Base-by-base conservation (phyloP, 2,888 invertebrate genomes). In the Autographa gamma region DNA sequence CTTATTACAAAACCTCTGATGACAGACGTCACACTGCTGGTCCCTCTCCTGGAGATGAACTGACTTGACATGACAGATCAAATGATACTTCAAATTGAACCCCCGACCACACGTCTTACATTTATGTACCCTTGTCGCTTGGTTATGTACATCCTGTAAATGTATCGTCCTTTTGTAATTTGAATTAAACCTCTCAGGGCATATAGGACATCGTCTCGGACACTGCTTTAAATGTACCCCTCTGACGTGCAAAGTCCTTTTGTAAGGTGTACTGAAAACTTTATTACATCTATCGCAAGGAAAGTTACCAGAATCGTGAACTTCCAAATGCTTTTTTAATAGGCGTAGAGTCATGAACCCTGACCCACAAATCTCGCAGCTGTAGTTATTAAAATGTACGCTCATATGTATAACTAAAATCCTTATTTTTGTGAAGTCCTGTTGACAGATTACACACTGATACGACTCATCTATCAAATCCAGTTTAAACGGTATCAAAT, bases 1-100 rank as follows among this genome's bases (percentile, higher is more conserved):
- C 79, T 96, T 96, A 38, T 96, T 95, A 74, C 94, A 96, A 79
- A 96, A 96, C 77, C 96, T 92, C 63, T 96, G 96, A 4, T 92
- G 90, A 68, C 96, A 96, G 0, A 96, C 89, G 68, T 95, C 95
- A 63, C 96, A 96, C 76, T 96, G 94, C 73, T 96, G 96, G 54
- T 94, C 96, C 86, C 93, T 92, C 84, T 92, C 96, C 84, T 92
- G 96, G 38, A 92, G 85, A 85, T 93, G 96, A 58, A 92, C 96
- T 0, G 95, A 95, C 0, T 93, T 87, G 0, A 90, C 91, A 69
- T 96, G 96, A 68, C 94, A 94, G n/a, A 93, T 89, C 66, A 95
- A 80, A 74, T 95, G 95, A 66, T 95, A 95, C 71, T 94, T 94
- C 38, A 95, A 76, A 72, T 95, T 93, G 70, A 95, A 95, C 0